Conservation (phyloP, 2,888 invertebrate species). For the Drosophila nr. medialis region DNA sequence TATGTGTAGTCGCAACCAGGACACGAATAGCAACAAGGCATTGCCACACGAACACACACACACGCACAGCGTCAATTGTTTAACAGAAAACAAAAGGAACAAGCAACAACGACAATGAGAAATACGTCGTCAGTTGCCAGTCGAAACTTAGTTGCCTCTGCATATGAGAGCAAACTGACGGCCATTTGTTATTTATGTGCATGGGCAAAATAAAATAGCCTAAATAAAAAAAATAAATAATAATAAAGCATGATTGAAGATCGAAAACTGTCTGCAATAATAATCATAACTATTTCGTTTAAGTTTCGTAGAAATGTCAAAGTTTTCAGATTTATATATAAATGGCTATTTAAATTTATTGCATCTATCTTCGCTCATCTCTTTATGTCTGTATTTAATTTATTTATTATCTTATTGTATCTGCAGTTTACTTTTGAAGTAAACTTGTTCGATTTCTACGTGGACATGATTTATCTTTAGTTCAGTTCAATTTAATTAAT, state of each 20-base stretch:
- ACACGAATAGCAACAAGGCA: slow-evolving; percentile 46
- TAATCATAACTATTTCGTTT: slow-evolving; percentile 19
- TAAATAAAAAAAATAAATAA: background rate
- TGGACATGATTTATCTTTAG: slow-evolving; percentile 2
- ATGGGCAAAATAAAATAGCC: background rate
- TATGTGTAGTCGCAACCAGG: slow-evolving; percentile 58
- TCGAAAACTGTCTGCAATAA: slow-evolving; percentile 15
- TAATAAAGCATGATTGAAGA: background rate
- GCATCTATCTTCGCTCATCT: background rate
- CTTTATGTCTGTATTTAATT: background rate
- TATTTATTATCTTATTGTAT: background rate
- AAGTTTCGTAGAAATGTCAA: background rate
- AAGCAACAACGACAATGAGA: slow-evolving; percentile 28
- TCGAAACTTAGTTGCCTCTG: slow-evolving; percentile 17
- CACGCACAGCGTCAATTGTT: slow-evolving; percentile 65
- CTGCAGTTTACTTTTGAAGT: background rate
- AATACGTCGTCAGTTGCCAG: slow-evolving; percentile 39
- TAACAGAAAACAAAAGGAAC: slow-evolving; percentile 62
- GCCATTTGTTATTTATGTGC: slow-evolving; percentile 35
- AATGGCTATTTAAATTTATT: background rate
- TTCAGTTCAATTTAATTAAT: slow-evolving; percentile 26
- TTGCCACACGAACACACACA: slow-evolving; percentile 13
- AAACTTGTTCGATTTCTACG: background rate
- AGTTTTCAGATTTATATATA: background rate
- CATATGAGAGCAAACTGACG: slow-evolving; percentile 4